These are phyloP conservation scores for Andricus quercusramuli DNA, from an alignment of 2,888 invertebrate species.

Conservation along the genomic window DNA sequence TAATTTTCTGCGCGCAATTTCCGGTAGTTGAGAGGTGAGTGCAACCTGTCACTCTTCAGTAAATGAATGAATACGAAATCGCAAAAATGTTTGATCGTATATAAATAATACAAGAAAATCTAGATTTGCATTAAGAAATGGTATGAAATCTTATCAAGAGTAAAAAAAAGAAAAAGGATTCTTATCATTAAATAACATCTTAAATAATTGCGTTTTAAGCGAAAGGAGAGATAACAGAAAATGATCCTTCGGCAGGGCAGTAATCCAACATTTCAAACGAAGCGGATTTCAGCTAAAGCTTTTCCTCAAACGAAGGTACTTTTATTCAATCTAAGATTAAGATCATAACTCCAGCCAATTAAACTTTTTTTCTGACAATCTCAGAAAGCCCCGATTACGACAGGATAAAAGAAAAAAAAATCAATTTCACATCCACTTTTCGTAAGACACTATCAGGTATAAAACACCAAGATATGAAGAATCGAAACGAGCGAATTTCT, in stretches of 20 bases:
- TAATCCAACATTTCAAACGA: constrained; percentile 34
- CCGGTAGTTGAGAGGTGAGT: constrained; percentile 16
- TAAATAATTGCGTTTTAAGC: too few relatives aligned
- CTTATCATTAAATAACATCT: too few relatives aligned
- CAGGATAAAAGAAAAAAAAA: background rate
- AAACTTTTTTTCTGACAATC: background rate
- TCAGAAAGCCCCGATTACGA: background rate
- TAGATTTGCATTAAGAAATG: too few relatives aligned
- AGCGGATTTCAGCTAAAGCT: constrained; percentile 5
- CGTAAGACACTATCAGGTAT: background rate
- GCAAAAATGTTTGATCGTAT: too few relatives aligned
- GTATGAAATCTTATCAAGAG: too few relatives aligned
- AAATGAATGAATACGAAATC: too few relatives aligned
- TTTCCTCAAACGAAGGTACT: background rate
- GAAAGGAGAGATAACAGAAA: background rate
- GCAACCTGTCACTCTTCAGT: background rate
- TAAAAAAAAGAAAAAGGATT: too few relatives aligned
- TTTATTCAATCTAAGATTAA: constrained; percentile 16
- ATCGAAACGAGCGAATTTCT: background rate
- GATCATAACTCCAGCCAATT: constrained; percentile 1
- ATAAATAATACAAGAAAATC: too few relatives aligned
- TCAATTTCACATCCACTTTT: background rate
- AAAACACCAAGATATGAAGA: background rate
- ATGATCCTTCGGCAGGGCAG: constrained; percentile 4
- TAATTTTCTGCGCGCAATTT: constrained; percentile 28